Conservation (phyloP, 37 sponge, comb jelly and placozoan species). For the Chondrosia reniformis region DNA sequence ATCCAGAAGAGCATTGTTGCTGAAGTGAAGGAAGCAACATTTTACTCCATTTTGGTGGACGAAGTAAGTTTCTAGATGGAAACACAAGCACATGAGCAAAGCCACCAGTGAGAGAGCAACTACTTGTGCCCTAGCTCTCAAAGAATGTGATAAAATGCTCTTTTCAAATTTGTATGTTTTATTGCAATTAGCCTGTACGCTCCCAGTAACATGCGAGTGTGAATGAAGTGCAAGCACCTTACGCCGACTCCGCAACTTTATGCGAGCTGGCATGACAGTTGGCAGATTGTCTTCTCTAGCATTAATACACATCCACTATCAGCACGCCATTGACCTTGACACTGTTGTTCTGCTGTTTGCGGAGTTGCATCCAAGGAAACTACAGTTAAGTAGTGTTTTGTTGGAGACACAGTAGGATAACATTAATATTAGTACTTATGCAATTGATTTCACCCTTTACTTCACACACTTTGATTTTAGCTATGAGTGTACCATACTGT, state of each 20-base stretch:
- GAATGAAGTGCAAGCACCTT: slow-evolving; percentile 26
- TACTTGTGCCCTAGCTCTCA: slow-evolving; percentile 27
- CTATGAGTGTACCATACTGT: neutral
- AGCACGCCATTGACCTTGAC: slow-evolving; percentile 17
- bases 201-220: slow-evolving; percentile 31
- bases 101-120: slow-evolving; percentile 1
- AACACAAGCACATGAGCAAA: neutral
- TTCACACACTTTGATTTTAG: neutral
- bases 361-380: slow-evolving; percentile 31
- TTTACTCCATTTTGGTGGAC: slow-evolving; percentile 43
- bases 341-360: slow-evolving; percentile 29
- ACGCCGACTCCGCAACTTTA: slow-evolving; percentile 15
- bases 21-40: neutral
- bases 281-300: slow-evolving; percentile 35
- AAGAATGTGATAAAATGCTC: slow-evolving; percentile 22
- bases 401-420: slow-evolving; percentile 2
- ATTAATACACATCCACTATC: slow-evolving; percentile 38
- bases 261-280: slow-evolving; percentile 33
- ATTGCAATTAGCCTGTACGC: slow-evolving; percentile 39
- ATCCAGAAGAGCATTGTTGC: slow-evolving; percentile 35
- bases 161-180: slow-evolving; percentile 34
- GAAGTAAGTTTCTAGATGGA: slow-evolving; percentile 35
- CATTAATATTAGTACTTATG: neutral
- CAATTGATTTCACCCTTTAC: neutral
- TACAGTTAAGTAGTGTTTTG: slow-evolving; percentile 9